Conservation (phyloP, 2,888 invertebrate species). For the Microctonus aethiopoides region DNA sequence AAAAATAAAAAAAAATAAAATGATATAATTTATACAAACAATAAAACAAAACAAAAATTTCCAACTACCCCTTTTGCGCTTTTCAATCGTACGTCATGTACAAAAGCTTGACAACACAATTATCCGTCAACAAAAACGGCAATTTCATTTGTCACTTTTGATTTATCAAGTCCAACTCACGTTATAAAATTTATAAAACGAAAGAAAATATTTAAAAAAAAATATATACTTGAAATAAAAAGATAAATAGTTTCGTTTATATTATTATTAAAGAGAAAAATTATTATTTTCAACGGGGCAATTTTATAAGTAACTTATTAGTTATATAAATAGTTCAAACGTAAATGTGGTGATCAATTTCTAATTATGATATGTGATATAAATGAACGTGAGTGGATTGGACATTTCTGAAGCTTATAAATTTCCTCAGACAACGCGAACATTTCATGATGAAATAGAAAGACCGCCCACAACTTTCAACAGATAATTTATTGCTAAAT, state of each 20-base stretch:
- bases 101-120: slow-evolving; percentile 15
- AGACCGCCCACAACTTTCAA: not conserved
- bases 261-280: not conserved
- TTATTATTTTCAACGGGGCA: not conserved
- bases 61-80: not conserved
- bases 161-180: not conserved
- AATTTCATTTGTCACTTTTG: not conserved
- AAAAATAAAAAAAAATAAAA: not conserved
- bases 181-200: not conserved
- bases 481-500: slow-evolving; percentile 16
- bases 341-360: not conserved
- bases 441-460: not conserved
- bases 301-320: not conserved
- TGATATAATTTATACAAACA: not conserved
- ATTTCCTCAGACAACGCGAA: not conserved
- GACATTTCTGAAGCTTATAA: slow-evolving; percentile 21
- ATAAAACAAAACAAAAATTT: not conserved
- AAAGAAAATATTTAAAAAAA: not conserved
- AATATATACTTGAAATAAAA: no score
- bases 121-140: not conserved
- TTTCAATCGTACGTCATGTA: not conserved
- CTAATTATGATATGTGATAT: slow-evolving; percentile 26
- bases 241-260: no score
- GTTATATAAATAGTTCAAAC: not conserved
- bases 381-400: slow-evolving; percentile 11